Conservation (phyloP, 2,113 vertebrate species). For the Papio anubis region DNA sequence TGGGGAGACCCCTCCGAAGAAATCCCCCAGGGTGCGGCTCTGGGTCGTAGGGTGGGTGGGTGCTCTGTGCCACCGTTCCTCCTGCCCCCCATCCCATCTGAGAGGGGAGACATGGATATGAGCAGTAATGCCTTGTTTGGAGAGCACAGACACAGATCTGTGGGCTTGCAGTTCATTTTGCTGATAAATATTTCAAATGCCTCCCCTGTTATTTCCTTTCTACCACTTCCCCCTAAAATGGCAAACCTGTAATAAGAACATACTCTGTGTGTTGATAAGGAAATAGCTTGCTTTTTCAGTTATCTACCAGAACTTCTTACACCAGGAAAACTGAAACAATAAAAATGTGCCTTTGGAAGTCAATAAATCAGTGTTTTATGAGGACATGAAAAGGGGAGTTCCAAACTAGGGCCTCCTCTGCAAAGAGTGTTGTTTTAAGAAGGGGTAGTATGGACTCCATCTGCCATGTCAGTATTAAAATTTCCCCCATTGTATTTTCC, state of each 20-base stretch:
- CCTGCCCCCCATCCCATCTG: background rate
- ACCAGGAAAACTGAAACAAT: constrained; percentile 71
- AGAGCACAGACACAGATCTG: background rate
- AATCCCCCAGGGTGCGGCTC: constrained; percentile 55
- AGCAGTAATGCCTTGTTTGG: background rate
- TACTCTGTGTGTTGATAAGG: constrained; percentile 36
- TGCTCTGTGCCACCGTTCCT: background rate
- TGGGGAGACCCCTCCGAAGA: constrained; percentile 53
- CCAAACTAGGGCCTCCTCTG: constrained; percentile 49
- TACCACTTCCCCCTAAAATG: background rate
- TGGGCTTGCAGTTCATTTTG: background rate
- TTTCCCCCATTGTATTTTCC: background rate
- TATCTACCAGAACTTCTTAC: constrained; percentile 45
- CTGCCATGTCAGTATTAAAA: constrained; percentile 7
- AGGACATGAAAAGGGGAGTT: constrained; percentile 74
- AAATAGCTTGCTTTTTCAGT: constrained; percentile 47
- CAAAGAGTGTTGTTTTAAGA: constrained; percentile 53
- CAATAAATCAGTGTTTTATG: constrained; percentile 72
- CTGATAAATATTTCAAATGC: background rate
- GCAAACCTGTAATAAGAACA: background rate
- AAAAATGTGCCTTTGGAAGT: constrained; percentile 62
- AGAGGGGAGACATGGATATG: background rate
- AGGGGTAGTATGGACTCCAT: constrained; percentile 40
- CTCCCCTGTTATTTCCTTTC: constrained; percentile 23
- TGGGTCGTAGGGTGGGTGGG: background rate